Percentiles rank a stretch among this genome's conserved stretches.
Conservation (phyloP, 2,797 vertebrate genomes). For the Acanthis flammea region DNA sequence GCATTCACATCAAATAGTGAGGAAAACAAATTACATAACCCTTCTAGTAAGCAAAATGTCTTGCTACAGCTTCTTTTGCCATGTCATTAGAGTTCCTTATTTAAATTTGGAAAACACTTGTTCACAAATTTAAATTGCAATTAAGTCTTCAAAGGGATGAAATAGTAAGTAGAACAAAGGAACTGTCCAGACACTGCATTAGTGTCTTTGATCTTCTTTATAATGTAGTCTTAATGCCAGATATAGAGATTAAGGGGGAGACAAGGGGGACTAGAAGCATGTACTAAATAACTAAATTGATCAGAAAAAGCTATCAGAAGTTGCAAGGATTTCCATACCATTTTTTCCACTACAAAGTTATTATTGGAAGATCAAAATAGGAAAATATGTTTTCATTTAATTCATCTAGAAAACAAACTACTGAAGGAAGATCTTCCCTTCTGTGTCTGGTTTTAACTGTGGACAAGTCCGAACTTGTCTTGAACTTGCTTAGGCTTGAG, state of each 20-base stretch:
- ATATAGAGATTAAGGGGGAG: not conserved
- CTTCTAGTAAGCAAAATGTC: not conserved
- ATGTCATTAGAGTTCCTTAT: not conserved
- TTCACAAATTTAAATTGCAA: constrained; percentile 36
- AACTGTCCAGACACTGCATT: constrained; percentile 25
- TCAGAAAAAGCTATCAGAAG: not conserved
- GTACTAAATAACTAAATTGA: not conserved
- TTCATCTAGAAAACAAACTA: not conserved
- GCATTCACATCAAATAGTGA: not conserved
- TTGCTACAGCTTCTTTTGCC: not conserved
- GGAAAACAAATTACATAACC: not conserved
- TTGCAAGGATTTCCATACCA: not conserved
- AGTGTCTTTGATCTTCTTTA: constrained; percentile 51
- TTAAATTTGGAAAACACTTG: not conserved
- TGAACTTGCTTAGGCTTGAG: not conserved
- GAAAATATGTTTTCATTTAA: not conserved
- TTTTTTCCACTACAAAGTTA: not conserved
- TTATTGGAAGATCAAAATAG: not conserved
- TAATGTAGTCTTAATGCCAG: not conserved
- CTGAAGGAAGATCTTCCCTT: not conserved
- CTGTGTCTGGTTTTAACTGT: not conserved
- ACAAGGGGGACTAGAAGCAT: not conserved
- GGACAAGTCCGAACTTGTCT: not conserved
- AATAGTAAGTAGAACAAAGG: constrained; percentile 44
- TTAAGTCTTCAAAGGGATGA: constrained; percentile 35